Percentiles rank a stretch among this genome's conserved stretches.
These are phyloP conservation scores for Penaeus vannamei DNA, from an alignment of 1,140 invertebrate species.

Conservation along the genomic window DNA sequence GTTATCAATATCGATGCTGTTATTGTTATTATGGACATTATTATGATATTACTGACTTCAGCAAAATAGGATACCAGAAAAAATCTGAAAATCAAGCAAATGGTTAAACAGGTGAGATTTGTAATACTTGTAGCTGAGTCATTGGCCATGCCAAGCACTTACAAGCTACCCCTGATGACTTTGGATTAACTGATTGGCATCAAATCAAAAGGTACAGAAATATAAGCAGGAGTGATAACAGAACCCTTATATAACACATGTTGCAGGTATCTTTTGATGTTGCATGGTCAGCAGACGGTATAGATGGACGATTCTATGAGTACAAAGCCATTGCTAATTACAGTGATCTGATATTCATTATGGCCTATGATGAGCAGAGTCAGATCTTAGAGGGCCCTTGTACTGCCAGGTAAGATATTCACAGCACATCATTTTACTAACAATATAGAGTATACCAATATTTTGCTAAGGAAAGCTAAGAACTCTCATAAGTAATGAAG, in stretches of 20 bases:
- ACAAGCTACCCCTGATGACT: too few relatives aligned
- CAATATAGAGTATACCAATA: background rate
- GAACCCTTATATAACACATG: background rate
- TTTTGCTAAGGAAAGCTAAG: background rate
- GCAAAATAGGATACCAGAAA: too few relatives aligned
- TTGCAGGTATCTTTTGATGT: conserved; percentile 73
- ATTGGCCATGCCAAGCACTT: too few relatives aligned
- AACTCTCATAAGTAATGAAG: too few relatives aligned
- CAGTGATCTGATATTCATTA: conserved; percentile 73
- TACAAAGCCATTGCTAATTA: conserved; percentile 69
- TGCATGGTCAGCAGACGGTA: conserved; percentile 72
- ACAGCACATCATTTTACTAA: background rate
- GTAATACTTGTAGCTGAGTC: too few relatives aligned
- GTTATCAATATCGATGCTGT: too few relatives aligned
- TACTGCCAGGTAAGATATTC: conserved; percentile 68
- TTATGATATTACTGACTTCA: too few relatives aligned
- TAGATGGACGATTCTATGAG: conserved; percentile 73
- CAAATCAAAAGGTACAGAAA: background rate
- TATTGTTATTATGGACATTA: too few relatives aligned
- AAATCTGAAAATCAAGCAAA: too few relatives aligned
- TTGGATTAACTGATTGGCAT: background rate
- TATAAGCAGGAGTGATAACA: background rate
- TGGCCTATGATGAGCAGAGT: conserved; percentile 74
- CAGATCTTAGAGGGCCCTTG: conserved; percentile 72
- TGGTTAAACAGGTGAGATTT: too few relatives aligned